Conservation (phyloP, 2,888 invertebrate species). For the Drosophila atroscutellata region DNA sequence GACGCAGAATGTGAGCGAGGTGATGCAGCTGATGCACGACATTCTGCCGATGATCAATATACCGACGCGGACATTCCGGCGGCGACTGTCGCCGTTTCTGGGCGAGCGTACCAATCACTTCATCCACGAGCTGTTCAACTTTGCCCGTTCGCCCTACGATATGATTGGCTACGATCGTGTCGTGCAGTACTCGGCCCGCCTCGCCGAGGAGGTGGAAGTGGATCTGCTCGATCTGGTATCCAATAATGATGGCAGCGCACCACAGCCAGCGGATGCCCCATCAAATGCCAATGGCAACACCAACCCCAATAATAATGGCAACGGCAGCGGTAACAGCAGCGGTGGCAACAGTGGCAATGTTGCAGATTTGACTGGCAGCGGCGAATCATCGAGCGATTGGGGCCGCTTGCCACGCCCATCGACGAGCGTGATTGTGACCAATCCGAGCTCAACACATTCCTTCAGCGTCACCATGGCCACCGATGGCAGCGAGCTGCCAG, state of each 20-base stretch:
- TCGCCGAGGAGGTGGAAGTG: constrained; percentile 81
- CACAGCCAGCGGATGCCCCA: constrained; percentile 12
- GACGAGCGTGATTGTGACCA: constrained; percentile 71
- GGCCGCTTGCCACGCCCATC: constrained; percentile 52
- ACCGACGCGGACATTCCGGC: constrained; percentile 88
- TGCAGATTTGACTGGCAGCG: constrained; percentile 7
- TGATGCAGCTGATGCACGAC: constrained; percentile 89
- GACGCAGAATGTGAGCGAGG: constrained; percentile 88
- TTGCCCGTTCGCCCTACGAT: constrained; percentile 94
- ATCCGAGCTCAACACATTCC: constrained; percentile 75
- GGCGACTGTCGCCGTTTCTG: constrained; percentile 89
- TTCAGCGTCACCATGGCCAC: constrained; percentile 76
- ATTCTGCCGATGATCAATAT: constrained; percentile 89
- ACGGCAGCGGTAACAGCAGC: constrained; percentile 12
- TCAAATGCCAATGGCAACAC: constrained; percentile 9
- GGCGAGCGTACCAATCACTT: constrained; percentile 92
- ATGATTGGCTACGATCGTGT: constrained; percentile 92
- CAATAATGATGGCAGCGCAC: constrained; percentile 16
- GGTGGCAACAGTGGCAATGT: constrained; percentile 15
- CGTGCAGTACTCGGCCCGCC: constrained; percentile 87
- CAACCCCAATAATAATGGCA: neutral
- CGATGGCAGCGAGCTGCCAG: constrained; percentile 75
- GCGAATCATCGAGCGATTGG: constrained; percentile 26
- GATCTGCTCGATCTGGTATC: constrained; percentile 74
- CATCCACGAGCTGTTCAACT: constrained; percentile 94